Conservation (phyloP, 2,113 vertebrate genomes). For the Sialia sialis region DNA sequence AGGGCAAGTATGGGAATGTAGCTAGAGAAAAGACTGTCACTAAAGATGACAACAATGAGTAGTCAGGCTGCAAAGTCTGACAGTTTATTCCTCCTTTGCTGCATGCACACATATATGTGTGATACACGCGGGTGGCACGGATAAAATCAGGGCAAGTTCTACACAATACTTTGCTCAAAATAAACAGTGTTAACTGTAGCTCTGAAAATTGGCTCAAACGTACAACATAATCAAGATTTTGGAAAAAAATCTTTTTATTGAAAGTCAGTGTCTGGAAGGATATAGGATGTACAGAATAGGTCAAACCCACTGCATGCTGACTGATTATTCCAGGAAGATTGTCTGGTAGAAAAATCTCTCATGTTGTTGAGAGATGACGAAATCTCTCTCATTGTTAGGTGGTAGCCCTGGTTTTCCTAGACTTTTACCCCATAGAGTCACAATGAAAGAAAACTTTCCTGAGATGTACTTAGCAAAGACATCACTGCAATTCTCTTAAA, state of each 20-base stretch:
- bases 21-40: not conserved
- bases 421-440: not conserved
- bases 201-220: not conserved
- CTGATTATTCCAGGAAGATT: not conserved
- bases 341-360: not conserved
- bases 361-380: not conserved
- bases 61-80: not conserved
- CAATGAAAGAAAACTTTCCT: not conserved
- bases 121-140: not conserved
- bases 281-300: not conserved
- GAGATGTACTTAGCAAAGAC: not conserved
- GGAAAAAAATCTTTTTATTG: not conserved
- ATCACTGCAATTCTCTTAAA: not conserved
- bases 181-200: not conserved
- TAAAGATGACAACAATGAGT: not conserved
- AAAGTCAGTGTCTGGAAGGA: not conserved
- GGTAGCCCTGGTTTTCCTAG: not conserved
- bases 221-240: not conserved
- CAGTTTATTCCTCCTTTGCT: not conserved
- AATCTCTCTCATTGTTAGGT: not conserved
- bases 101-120: not conserved
- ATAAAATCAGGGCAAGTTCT: not conserved
- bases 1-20: not conserved
- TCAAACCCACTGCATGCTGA: not conserved
- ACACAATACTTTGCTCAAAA: not conserved